Conservation (phyloP, 2,888 invertebrate species). For the Sabatieria punctata region DNA sequence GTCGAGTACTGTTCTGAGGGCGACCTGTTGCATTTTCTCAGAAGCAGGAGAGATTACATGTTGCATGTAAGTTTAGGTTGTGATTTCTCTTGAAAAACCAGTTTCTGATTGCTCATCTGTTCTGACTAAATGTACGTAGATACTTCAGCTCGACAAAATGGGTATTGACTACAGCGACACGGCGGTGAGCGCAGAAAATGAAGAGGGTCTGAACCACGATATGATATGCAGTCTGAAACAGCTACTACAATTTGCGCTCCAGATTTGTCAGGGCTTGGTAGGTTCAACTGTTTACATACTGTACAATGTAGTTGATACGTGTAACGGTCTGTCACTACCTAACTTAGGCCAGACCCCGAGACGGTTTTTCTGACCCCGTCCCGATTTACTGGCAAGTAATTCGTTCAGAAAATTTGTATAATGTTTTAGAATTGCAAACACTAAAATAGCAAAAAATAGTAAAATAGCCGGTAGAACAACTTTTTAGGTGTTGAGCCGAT, state of each 20-base stretch:
- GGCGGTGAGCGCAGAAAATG: conserved; percentile 11
- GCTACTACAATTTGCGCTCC: conserved; percentile 25
- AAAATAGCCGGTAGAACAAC: no score
- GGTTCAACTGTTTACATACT: conserved; percentile 6
- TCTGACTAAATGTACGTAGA: background rate
- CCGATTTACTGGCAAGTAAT: no score
- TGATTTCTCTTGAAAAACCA: no score
- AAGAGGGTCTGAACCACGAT: conserved; percentile 18
- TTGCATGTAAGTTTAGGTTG: conserved; percentile 50
- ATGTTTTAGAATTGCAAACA: background rate
- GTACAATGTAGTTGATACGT: no score
- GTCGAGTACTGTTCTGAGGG: conserved; percentile 47
- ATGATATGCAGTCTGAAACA: conserved; percentile 28
- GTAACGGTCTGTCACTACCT: no score
- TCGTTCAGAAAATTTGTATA: background rate
- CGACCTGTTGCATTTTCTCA: conserved; percentile 78
- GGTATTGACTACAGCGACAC: conserved; percentile 21
- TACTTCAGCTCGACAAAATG: conserved; percentile 18
- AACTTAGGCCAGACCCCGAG: no score
- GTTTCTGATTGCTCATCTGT: no score
- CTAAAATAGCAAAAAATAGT: no score
- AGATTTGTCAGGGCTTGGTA: conserved; percentile 28
- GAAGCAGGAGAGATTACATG: conserved; percentile 53
- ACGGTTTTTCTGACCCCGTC: no score
- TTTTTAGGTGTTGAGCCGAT: no score